Conservation (phyloP, 1,140 invertebrate species). For the Philaenus spumarius region DNA sequence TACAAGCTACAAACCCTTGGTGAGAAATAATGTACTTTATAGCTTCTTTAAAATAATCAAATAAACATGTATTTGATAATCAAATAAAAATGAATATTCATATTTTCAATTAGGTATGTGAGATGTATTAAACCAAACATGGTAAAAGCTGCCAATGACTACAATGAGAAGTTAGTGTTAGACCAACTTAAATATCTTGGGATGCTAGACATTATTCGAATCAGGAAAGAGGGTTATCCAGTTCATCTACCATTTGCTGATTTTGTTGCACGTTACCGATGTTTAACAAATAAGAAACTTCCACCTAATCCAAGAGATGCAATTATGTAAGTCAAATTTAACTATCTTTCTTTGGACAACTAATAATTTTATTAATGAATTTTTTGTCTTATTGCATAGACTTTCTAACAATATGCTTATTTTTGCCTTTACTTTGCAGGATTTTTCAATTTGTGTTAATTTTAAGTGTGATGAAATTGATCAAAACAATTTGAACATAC, state of each 20-base stretch:
- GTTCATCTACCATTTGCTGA: constrained; percentile 74
- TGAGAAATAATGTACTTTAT: constrained; percentile 39
- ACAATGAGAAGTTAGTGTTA: constrained; percentile 74
- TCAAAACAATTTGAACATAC: too few relatives aligned
- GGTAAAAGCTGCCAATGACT: constrained; percentile 76
- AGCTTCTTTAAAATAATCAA: background rate
- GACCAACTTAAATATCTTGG: constrained; percentile 90
- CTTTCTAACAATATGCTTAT: too few relatives aligned
- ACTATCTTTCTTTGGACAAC: background rate
- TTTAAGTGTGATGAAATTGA: too few relatives aligned
- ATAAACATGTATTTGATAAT: background rate
- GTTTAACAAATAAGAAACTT: constrained; percentile 47
- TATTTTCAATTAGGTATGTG: constrained; percentile 69
- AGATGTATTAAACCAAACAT: constrained; percentile 93
- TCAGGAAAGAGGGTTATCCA: constrained; percentile 87
- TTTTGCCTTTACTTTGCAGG: too few relatives aligned
- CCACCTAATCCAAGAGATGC: constrained; percentile 44
- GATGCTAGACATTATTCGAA: constrained; percentile 93
- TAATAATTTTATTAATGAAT: too few relatives aligned
- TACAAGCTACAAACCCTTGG: constrained; percentile 90
- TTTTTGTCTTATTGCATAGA: too few relatives aligned
- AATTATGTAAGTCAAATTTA: constrained; percentile 40
- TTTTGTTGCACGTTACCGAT: constrained; percentile 74
- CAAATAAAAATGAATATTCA: background rate
- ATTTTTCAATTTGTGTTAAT: too few relatives aligned